Conservation (phyloP, 1,140 invertebrate species). For the Diorhabda carinulata region DNA sequence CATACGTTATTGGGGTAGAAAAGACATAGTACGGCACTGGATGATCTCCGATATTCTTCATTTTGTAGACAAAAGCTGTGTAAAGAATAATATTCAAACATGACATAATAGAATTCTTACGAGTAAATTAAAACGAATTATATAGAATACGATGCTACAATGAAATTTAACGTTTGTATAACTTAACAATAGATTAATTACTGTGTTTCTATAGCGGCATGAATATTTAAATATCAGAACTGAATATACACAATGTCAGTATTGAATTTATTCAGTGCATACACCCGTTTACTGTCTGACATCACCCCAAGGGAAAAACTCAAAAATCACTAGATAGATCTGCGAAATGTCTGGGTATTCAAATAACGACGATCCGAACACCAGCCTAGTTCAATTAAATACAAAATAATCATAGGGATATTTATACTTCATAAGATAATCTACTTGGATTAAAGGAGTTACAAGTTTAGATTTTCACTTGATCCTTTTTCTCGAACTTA, state of each 20-base stretch:
- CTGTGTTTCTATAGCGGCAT: conserved; percentile 43
- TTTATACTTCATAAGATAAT: conserved; percentile 10
- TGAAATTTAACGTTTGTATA: conserved; percentile 44
- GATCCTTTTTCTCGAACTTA: neutral
- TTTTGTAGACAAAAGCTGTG: conserved; percentile 25
- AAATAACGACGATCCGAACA: conserved; percentile 8
- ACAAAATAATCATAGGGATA: conserved; percentile 8
- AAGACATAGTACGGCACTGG: conserved; percentile 10
- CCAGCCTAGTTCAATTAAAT: conserved; percentile 11
- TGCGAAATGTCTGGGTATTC: conserved; percentile 17
- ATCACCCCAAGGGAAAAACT: conserved; percentile 30
- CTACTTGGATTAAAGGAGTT: conserved; percentile 5
- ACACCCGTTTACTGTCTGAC: conserved; percentile 36
- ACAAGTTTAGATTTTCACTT: neutral
- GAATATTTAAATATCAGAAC: conserved; percentile 46
- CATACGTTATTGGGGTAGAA: too few relatives aligned
- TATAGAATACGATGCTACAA: conserved; percentile 45
- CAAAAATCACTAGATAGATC: conserved; percentile 33
- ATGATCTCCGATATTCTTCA: conserved; percentile 18
- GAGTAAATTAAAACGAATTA: conserved; percentile 48
- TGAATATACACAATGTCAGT: conserved; percentile 45
- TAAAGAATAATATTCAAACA: conserved; percentile 36
- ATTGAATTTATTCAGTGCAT: conserved; percentile 41
- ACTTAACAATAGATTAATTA: conserved; percentile 49
- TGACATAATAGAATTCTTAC: conserved; percentile 41